phyloP scores from a whole-genome alignment of 2,797 vertebrate species.

The Crocidura indochinensis region DNA sequence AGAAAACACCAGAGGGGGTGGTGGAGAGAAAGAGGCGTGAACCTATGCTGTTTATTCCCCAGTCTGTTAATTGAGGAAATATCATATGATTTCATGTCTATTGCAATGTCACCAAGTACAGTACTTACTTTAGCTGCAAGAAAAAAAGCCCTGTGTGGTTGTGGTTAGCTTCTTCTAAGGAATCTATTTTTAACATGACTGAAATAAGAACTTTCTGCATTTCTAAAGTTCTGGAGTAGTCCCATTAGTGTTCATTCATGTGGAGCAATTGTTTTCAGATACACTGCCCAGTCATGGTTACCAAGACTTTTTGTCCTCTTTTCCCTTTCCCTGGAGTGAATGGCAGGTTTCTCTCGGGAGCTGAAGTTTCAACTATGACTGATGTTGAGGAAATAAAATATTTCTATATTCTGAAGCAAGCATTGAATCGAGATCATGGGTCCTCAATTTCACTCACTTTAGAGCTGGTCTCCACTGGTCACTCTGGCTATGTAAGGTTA shows the following conservation, averaged over 20 bases:
- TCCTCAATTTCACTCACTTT: not conserved
- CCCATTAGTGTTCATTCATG: not conserved
- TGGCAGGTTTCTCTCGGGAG: not conserved
- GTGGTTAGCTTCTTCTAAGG: not conserved
- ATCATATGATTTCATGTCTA: not conserved
- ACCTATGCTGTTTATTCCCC: not conserved
- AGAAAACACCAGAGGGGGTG: constrained; percentile 64
- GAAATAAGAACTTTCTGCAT: not conserved
- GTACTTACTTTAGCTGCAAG: not conserved
- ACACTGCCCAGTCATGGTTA: fast-evolving
- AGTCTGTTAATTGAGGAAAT: constrained; percentile 58
- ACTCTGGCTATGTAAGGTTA: not conserved
- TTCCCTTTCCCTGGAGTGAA: not conserved
- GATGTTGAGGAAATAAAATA: not conserved
- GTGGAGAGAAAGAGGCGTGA: not conserved
- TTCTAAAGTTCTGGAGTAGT: not conserved
- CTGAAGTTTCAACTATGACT: not conserved
- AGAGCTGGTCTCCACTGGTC: not conserved
- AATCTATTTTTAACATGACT: constrained; percentile 1
- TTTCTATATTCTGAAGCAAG: not conserved
- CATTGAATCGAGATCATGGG: not conserved
- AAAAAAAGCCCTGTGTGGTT: not conserved
- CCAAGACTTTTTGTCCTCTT: not conserved
- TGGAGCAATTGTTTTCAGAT: not conserved
- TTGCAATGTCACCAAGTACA: not conserved